These are phyloP conservation scores for Xiphophorus maculatus DNA, from an alignment of 2,113 vertebrate species.

Conservation along the genomic window DNA sequence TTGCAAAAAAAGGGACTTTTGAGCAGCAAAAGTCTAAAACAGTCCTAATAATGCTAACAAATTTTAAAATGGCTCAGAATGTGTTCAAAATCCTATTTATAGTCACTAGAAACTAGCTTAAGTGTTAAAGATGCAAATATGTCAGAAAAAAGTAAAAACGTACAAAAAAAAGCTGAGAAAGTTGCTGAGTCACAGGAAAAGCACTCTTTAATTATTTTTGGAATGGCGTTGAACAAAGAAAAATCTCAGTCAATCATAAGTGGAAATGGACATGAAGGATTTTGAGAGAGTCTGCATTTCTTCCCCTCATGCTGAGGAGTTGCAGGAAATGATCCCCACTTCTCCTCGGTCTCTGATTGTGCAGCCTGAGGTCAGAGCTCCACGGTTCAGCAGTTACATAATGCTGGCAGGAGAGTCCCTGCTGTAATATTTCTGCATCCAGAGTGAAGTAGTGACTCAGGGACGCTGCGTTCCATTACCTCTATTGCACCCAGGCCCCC, in stretches of 20 bases:
- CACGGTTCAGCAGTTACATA: conserved; percentile 29
- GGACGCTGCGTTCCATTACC: conserved; percentile 51
- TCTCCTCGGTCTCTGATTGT: conserved; percentile 1
- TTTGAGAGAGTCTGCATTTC: not conserved
- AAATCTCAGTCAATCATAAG: not conserved
- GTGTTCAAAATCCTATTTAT: too few species aligned
- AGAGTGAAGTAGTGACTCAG: conserved; percentile 35
- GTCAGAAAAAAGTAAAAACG: too few species aligned
- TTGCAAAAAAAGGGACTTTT: too few species aligned
- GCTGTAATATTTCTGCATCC: conserved; percentile 40
- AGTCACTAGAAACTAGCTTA: too few species aligned
- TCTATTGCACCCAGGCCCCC: conserved; percentile 26
- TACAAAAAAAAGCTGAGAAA: too few species aligned
- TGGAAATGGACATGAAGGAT: not conserved
- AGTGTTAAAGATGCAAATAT: too few species aligned
- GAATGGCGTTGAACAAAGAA: not conserved
- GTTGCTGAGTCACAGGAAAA: too few species aligned
- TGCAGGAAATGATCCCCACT: conserved; percentile 4
- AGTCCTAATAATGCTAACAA: too few species aligned
- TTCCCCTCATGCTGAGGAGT: not conserved
- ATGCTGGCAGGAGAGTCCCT: conserved; percentile 18
- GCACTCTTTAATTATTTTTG: too few species aligned
- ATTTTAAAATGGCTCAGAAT: too few species aligned
- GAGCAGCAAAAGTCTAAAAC: too few species aligned
- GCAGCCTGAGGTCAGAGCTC: conserved; percentile 21